Evolutionary conservation across 2,888 invertebrate species (phyloP).

Genomic region (Cistogaster globosa): DNA sequence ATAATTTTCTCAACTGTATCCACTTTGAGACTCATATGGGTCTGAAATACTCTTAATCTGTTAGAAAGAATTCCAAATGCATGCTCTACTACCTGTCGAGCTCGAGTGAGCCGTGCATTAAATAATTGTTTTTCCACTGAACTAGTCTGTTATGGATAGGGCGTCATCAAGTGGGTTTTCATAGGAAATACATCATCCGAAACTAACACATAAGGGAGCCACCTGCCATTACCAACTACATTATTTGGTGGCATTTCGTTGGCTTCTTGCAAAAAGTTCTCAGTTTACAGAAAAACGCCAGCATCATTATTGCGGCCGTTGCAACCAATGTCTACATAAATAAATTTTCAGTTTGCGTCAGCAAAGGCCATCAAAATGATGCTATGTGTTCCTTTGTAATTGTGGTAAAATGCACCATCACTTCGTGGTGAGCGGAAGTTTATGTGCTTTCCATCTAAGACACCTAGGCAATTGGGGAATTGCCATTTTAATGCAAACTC

Average conservation of each 20-base stretch:
- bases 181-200: not conserved
- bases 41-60: not conserved
- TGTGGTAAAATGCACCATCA: conserved; percentile 57
- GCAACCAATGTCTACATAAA: conserved; percentile 19
- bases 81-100: conserved; percentile 8
- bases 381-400: conserved; percentile 51
- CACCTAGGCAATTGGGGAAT: conserved; percentile 62
- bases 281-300: conserved; percentile 47
- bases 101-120: not conserved
- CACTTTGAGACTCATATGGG: not conserved
- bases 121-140: conserved; percentile 15
- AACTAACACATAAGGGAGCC: no score
- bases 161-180: not conserved
- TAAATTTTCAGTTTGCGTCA: conserved; percentile 24
- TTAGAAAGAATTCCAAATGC: conserved; percentile 5
- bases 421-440: conserved; percentile 47
- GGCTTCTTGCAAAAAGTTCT: not conserved
- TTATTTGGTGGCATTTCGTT: no score
- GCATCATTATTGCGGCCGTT: conserved; percentile 62
- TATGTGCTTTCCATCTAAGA: conserved; percentile 65
- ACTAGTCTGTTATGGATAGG: not conserved
- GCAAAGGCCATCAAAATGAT: conserved; percentile 64
- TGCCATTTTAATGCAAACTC: conserved; percentile 64
- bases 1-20: conserved; percentile 7
- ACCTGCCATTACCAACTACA: no score